phyloP scores from a whole-genome alignment of 1,140 invertebrate genomes.

The Holcopasites calliopsidis region DNA sequence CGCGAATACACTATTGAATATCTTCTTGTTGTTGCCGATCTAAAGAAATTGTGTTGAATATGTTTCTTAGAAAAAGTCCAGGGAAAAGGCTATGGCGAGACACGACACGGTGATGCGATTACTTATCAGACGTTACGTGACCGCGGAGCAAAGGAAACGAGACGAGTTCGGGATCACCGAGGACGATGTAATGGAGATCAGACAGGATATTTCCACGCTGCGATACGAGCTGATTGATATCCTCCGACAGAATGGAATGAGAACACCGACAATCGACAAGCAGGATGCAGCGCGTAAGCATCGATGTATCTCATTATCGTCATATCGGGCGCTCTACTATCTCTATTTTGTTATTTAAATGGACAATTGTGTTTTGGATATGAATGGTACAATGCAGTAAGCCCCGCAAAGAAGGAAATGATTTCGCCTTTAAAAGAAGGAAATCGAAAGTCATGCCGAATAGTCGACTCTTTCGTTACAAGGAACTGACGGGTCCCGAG shows the following conservation, averaged over 20 bases:
- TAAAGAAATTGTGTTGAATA: neutral
- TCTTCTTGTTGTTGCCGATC: too few relatives aligned
- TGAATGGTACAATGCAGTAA: too few relatives aligned
- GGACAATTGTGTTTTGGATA: too few relatives aligned
- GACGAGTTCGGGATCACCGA: conserved; percentile 94
- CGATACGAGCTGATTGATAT: conserved; percentile 94
- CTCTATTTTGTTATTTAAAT: neutral
- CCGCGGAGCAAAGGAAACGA: conserved; percentile 89
- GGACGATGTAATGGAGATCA: conserved; percentile 97
- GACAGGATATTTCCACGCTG: conserved; percentile 94
- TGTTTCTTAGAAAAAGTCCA: conserved; percentile 83
- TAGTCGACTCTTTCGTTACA: too few relatives aligned
- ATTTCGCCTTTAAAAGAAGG: too few relatives aligned
- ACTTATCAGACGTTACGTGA: conserved; percentile 90
- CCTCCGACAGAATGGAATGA: conserved; percentile 90
- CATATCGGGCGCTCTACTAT: neutral
- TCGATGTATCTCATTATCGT: neutral
- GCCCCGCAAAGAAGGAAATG: too few relatives aligned
- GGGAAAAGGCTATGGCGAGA: conserved; percentile 84
- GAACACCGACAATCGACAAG: conserved; percentile 85
- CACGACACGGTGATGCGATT: conserved; percentile 89
- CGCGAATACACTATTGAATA: too few relatives aligned
- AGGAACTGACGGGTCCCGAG: too few relatives aligned
- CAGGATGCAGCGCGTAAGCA: conserved; percentile 74
- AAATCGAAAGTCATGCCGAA: too few relatives aligned